Percentiles rank a stretch among this genome's conserved stretches.
Conservation (phyloP, 2,797 vertebrate genomes). For the Margarornis squamiger region DNA sequence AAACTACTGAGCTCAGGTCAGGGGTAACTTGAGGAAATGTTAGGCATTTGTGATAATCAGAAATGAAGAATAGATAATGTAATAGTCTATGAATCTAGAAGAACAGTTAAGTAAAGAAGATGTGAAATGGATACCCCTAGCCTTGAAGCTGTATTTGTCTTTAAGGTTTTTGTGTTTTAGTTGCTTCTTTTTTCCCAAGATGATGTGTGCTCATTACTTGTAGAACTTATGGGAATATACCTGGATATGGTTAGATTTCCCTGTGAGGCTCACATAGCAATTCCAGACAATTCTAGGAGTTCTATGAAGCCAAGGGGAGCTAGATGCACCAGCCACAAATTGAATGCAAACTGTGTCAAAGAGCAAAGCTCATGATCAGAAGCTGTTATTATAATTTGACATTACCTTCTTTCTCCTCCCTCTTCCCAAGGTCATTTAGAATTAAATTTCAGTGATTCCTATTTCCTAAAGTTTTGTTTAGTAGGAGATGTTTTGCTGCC, state of each 20-base stretch:
- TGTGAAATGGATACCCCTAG: neutral
- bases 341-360: neutral
- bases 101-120: neutral
- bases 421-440: neutral
- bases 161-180: neutral
- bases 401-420: neutral
- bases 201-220: neutral
- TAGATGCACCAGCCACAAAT: neutral
- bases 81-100: neutral
- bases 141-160: neutral
- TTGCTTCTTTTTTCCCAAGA: neutral
- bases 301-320: neutral
- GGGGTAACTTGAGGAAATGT: neutral
- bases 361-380: neutral
- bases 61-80: neutral
- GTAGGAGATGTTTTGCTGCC: neutral
- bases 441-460: neutral
- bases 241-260: neutral
- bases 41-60: neutral
- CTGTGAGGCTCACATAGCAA: neutral
- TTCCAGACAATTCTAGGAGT: neutral
- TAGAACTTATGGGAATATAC: neutral
- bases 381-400: neutral
- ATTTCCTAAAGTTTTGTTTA: conserved; percentile 11
- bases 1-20: neutral